phyloP scores from a whole-genome alignment of 2,888 invertebrate genomes.

The Hecatera dysodea region DNA sequence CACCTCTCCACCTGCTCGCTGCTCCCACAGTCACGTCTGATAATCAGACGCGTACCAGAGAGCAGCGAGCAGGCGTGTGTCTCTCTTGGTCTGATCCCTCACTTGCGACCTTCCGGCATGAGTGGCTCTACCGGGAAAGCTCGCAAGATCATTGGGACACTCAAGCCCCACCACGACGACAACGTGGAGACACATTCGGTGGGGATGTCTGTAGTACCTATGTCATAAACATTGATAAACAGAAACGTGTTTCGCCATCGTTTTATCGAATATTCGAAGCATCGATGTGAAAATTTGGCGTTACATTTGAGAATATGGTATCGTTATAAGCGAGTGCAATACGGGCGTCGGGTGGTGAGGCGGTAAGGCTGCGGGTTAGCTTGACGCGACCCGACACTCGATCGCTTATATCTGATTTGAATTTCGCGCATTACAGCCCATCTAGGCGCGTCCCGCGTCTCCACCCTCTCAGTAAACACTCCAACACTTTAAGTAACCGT shows the following conservation, averaged over 20 bases:
- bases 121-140: too few relatives aligned
- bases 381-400: constrained; percentile 80
- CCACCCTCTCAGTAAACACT: constrained; percentile 81
- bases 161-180: too few relatives aligned
- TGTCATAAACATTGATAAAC: constrained; percentile 45
- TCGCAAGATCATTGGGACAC: too few relatives aligned
- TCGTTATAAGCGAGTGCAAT: constrained; percentile 78
- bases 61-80: too few relatives aligned
- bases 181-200: too few relatives aligned
- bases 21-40: too few relatives aligned
- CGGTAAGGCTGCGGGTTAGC: constrained; percentile 70
- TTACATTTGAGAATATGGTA: constrained; percentile 74
- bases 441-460: constrained; percentile 71
- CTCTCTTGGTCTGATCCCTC: too few relatives aligned
- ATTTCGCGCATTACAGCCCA: constrained; percentile 86
- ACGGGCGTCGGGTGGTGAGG: constrained; percentile 72
- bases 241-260: constrained; percentile 34
- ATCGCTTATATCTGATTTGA: constrained; percentile 88
- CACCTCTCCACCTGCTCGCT: too few relatives aligned
- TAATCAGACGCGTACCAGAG: too few relatives aligned
- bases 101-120: too few relatives aligned
- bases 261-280: constrained; percentile 62
- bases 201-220: background rate
- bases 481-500: constrained; percentile 82
- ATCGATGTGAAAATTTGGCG: constrained; percentile 64